Evolutionary conservation across 1,140 invertebrate species (phyloP), one percentile per base, ranked within the genome.

Genomic region (Scaptomyza graminum): DNA sequence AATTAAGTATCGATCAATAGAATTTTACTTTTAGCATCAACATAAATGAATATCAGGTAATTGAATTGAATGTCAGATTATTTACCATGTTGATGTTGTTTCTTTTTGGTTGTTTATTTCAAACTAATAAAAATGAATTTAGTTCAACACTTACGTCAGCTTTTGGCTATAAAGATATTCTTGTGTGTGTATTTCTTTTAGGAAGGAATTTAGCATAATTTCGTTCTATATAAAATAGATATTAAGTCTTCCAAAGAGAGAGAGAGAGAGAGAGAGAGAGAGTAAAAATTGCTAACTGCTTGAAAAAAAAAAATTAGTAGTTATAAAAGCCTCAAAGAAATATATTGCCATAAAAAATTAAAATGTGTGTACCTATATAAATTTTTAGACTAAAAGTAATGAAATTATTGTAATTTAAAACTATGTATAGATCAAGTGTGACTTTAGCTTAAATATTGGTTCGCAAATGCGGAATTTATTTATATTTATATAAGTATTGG

Each of bases 61-160:
- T 22, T 22, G 18, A 22, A 22, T 22, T 22, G 18, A 22, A 22
- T 70, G 50, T 71, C 54, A 50, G 59, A 25, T 64, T 60, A 60
- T 64, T 70, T 74, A 75, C 62, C 67, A 66, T 76, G 49, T 75
- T 31, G 55, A 31, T 18, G 31, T 65, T 22, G 22, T 61, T 66
- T 52, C 34, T 64, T 73, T 63, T 52, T 22, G 1, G 11, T 56
- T n/a, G 5, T 54, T 62, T 62, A 46, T 62, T 78, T 87, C 78
- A 70, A 76, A 77, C 79, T 87, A 82, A 79, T 79, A 87, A 76
- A 73, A 74, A 76, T 83, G 60, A 83, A 88, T 88, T 78, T 88
- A 74, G 83, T 87, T 90, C 70, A 90, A 90, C 87, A 90, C 87
- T 90, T 90, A 90, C 87, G 87, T 90, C 87, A 79, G 84, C 79